Evolutionary conservation across 2,113 vertebrate genomes (phyloP).

Genomic region (Taurulus bubalis): DNA sequence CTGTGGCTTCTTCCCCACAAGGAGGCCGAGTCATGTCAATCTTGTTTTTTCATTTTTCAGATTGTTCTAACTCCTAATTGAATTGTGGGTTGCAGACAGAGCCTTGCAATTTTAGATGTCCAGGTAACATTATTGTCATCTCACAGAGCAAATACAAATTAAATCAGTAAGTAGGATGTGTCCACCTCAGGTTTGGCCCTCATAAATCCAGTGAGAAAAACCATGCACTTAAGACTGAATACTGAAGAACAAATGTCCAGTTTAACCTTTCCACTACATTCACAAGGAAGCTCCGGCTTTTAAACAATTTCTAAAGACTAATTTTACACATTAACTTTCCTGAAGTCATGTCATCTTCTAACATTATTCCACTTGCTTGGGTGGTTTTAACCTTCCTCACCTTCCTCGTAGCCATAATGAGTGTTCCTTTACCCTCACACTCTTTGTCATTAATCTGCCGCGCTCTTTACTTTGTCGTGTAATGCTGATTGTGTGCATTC

Average conservation of each 20-base stretch:
- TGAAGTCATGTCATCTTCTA: slow-evolving; percentile 11
- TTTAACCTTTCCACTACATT: neutral
- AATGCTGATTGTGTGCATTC: neutral
- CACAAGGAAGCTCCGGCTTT: slow-evolving; percentile 11
- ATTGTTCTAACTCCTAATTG: neutral
- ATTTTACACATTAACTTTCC: neutral
- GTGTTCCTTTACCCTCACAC: neutral
- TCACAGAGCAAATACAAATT: neutral
- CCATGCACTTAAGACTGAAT: neutral
- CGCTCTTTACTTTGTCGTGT: slow-evolving; percentile 3
- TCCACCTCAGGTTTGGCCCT: too few species aligned
- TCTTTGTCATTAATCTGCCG: slow-evolving; percentile 3
- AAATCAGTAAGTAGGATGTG: neutral
- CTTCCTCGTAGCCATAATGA: neutral
- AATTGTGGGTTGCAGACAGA: neutral
- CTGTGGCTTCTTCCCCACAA: too few species aligned
- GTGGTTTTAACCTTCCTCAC: slow-evolving; percentile 28
- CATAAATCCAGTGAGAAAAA: neutral
- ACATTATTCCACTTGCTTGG: slow-evolving; percentile 19
- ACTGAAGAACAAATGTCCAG: neutral
- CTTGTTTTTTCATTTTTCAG: neutral
- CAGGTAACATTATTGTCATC: neutral
- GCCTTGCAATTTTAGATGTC: neutral
- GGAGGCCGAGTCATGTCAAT: too few species aligned
- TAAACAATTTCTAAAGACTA: neutral